Conservation (phyloP, 2,888 invertebrate genomes). For the Pyralis farinalis region DNA sequence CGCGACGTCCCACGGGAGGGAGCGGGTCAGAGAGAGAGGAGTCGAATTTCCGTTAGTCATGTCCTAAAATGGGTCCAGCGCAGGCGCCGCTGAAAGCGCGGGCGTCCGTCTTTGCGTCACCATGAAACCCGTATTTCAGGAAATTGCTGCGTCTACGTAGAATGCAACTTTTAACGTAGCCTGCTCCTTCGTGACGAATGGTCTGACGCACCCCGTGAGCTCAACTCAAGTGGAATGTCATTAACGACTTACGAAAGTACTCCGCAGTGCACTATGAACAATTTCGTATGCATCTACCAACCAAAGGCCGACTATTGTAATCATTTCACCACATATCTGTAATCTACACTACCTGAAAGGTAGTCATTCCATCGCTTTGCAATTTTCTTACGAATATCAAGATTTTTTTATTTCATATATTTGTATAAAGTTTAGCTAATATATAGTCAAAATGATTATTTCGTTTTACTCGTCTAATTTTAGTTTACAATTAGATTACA, state of each 20-base stretch:
- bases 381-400: too few relatives aligned
- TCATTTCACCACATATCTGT: too few relatives aligned
- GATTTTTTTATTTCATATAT: too few relatives aligned
- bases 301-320: too few relatives aligned
- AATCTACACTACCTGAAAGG: too few relatives aligned
- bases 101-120: constrained; percentile 78
- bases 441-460: too few relatives aligned
- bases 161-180: constrained; percentile 51
- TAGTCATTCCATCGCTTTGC: too few relatives aligned
- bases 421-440: too few relatives aligned
- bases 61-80: constrained; percentile 86
- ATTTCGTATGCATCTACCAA: constrained; percentile 36
- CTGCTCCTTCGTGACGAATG: constrained; percentile 54
- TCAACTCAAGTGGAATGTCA: constrained; percentile 64
- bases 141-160: constrained; percentile 59
- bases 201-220: constrained; percentile 63
- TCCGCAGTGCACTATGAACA: constrained; percentile 35
- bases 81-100: constrained; percentile 81
- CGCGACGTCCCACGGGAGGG: constrained; percentile 66
- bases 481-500: too few relatives aligned
- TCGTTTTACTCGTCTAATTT: too few relatives aligned
- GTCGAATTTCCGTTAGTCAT: constrained; percentile 86
- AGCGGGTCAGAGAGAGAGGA: constrained; percentile 75
- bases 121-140: constrained; percentile 77
- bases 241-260: constrained; percentile 63